These are phyloP conservation scores for Capitulum mitella DNA, from an alignment of 2,888 invertebrate genomes.

Conservation along the genomic window DNA sequence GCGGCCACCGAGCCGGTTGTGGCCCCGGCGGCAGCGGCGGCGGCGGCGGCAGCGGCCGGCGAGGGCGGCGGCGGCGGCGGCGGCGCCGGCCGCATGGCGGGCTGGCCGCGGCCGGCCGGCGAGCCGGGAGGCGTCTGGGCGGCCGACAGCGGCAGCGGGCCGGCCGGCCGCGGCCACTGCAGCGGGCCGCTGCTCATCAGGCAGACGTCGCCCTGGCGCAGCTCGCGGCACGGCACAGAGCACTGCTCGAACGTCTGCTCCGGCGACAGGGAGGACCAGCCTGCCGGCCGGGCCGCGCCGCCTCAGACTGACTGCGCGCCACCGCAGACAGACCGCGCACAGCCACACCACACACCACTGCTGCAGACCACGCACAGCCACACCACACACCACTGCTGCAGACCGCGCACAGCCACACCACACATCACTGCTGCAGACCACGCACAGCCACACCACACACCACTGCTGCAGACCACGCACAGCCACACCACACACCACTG, in stretches of 20 bases:
- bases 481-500: too few species aligned
- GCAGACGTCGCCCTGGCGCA: conserved; percentile 45
- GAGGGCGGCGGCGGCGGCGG: conserved; percentile 26
- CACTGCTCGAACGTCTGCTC: conserved; percentile 43
- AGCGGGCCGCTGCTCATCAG: conserved; percentile 34
- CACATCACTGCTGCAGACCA: too few species aligned
- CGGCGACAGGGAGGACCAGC: conserved; percentile 46
- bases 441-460: too few species aligned
- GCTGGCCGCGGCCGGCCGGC: conserved; percentile 26
- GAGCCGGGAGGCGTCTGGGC: conserved; percentile 13
- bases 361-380: too few species aligned
- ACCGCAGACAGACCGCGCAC: too few species aligned
- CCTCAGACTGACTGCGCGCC: too few species aligned
- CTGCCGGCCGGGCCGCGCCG: conserved; percentile 37
- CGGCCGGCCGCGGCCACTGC: neutral
- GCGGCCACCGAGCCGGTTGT: conserved; percentile 11
- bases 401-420: too few species aligned
- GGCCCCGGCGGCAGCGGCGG: neutral
- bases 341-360: too few species aligned
- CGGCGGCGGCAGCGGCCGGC: neutral
- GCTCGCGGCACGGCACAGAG: conserved; percentile 43
- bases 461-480: too few species aligned
- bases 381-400: too few species aligned
- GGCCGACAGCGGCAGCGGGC: neutral
- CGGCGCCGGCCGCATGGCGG: neutral